These are phyloP conservation scores for Zosterops borbonicus DNA, from an alignment of 2,113 vertebrate genomes.

Conservation along the genomic window DNA sequence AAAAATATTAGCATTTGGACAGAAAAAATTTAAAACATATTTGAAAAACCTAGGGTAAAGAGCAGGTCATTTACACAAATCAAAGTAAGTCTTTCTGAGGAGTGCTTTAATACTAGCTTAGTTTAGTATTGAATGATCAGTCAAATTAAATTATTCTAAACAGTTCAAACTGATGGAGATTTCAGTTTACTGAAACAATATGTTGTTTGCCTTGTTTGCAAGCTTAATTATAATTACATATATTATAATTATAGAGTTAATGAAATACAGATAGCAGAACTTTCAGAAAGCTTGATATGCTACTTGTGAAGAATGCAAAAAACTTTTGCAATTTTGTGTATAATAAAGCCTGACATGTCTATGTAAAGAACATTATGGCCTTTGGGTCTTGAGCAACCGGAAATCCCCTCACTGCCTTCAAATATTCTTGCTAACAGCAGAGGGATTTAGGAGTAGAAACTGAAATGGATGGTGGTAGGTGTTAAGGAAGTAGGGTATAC, in stretches of 20 bases:
- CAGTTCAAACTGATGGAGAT: neutral
- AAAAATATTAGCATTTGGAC: neutral
- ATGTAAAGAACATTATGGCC: neutral
- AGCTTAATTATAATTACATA: neutral
- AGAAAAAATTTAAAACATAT: neutral
- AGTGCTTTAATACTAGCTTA: neutral
- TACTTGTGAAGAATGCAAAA: neutral
- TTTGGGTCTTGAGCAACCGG: neutral
- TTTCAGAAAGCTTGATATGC: neutral
- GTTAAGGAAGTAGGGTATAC: neutral
- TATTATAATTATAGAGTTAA: neutral
- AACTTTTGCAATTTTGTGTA: neutral
- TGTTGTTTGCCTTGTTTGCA: neutral
- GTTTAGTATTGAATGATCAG: neutral
- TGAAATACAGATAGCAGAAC: neutral
- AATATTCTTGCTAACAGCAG: neutral
- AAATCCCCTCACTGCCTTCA: neutral
- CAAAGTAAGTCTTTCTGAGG: neutral
- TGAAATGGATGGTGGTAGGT: neutral
- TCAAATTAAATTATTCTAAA: neutral
- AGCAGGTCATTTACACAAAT: neutral
- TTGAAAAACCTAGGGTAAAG: neutral
- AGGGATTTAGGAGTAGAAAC: neutral
- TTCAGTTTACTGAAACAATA: neutral
- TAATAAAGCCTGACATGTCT: neutral